A percentile compares a stretch with the other conserved stretches of the same genome.
Evolutionary conservation across 2,113 vertebrate genomes (phyloP).

Genomic region (Hemicordylus capensis): DNA sequence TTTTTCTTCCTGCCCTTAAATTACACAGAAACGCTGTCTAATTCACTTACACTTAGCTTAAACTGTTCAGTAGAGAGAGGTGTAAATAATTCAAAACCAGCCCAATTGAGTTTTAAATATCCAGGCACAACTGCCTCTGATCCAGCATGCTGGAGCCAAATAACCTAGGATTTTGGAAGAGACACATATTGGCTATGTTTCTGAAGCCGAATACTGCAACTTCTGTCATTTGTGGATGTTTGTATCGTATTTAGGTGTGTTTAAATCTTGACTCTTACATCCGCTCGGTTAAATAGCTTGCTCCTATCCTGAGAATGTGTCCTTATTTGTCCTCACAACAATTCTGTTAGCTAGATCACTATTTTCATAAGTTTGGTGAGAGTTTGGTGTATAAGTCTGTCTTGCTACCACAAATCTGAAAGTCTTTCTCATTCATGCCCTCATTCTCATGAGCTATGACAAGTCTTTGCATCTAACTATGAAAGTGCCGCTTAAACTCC

Average conservation of each 20-base stretch:
- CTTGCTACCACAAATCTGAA: not conserved
- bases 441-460: not conserved
- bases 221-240: not conserved
- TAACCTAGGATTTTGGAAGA: not conserved
- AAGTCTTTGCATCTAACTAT: not conserved
- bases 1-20: slow-evolving; percentile 2
- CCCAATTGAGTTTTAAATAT: not conserved
- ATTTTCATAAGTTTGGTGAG: not conserved
- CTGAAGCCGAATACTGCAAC: not conserved
- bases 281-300: not conserved
- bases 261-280: not conserved
- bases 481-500: too few species aligned
- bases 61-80: slow-evolving; percentile 1
- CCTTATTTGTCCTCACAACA: not conserved
- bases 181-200: not conserved
- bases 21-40: slow-evolving; percentile 5
- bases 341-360: not conserved
- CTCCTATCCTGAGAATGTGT: not conserved
- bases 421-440: not conserved
- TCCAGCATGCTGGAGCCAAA: not conserved
- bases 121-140: not conserved
- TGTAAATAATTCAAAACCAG: slow-evolving; percentile 23
- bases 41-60: slow-evolving; percentile 33
- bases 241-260: not conserved
- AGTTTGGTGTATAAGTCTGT: not conserved